Evolutionary conservation across 2,888 invertebrate species (phyloP).

Genomic region (Mythimna impura): DNA sequence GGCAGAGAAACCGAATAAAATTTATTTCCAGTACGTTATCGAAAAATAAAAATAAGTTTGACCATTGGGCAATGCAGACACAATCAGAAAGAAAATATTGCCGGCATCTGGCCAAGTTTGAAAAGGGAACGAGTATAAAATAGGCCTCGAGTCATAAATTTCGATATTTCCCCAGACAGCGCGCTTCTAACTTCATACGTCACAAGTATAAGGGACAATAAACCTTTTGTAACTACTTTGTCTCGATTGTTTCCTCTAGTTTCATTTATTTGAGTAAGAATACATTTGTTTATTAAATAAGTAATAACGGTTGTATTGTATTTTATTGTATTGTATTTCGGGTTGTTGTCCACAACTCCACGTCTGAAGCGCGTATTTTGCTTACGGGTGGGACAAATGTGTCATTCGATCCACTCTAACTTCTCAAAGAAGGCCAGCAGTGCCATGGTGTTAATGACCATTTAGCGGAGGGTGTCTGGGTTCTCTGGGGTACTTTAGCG

Average conservation of each 20-base stretch:
- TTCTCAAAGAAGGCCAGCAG: too few species aligned
- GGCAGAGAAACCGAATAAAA: slow-evolving; percentile 31
- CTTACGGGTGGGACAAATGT: too few species aligned
- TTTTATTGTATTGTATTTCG: too few species aligned
- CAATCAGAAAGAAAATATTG: slow-evolving; percentile 49
- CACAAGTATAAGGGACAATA: slow-evolving; percentile 48
- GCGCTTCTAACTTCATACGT: slow-evolving; percentile 48
- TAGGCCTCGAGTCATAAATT: slow-evolving; percentile 57
- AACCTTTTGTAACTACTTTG: slow-evolving; percentile 51
- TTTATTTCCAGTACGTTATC: slow-evolving; percentile 7
- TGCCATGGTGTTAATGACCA: too few species aligned
- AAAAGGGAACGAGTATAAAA: slow-evolving; percentile 60
- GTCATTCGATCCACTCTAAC: too few species aligned
- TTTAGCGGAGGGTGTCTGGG: too few species aligned
- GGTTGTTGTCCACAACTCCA: too few species aligned
- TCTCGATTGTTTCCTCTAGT: slow-evolving; percentile 31
- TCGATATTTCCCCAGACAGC: slow-evolving; percentile 61
- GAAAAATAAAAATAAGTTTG: slow-evolving; percentile 45
- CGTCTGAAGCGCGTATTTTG: too few species aligned
- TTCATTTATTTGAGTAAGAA: slow-evolving; percentile 33
- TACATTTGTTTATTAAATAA: slow-evolving; percentile 26
- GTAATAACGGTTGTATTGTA: neutral
- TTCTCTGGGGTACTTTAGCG: too few species aligned
- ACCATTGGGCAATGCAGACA: slow-evolving; percentile 34
- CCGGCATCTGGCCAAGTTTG: slow-evolving; percentile 47